Percentiles rank a stretch among this genome's conserved stretches.
These are phyloP conservation scores for Caradrina clavipalpis DNA, from an alignment of 2,888 invertebrate genomes.

Conservation along the genomic window DNA sequence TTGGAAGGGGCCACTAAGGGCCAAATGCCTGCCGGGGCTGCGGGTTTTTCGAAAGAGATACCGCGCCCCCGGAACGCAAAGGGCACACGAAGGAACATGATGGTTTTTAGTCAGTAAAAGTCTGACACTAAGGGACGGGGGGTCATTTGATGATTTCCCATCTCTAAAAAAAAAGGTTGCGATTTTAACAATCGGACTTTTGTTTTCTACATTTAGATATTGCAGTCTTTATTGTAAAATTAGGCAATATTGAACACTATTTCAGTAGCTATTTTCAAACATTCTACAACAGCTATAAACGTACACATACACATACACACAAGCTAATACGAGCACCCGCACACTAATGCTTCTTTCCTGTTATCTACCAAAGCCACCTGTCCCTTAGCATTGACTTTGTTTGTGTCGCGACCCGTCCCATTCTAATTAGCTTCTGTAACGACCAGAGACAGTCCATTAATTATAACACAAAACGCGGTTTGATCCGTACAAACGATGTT, in stretches of 20 bases:
- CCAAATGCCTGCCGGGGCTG: too few relatives aligned
- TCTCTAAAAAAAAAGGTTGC: too few relatives aligned
- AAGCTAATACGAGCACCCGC: slow-evolving; percentile 44
- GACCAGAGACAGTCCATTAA: slow-evolving; percentile 83
- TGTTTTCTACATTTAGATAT: too few relatives aligned
- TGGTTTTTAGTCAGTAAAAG: too few relatives aligned
- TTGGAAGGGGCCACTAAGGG: too few relatives aligned
- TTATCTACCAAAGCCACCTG: slow-evolving; percentile 78
- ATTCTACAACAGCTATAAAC: slow-evolving; percentile 9
- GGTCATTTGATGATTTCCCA: too few relatives aligned
- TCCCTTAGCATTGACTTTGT: slow-evolving; percentile 79
- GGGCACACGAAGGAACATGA: too few relatives aligned
- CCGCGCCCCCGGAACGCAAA: too few relatives aligned
- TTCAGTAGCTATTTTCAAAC: background rate
- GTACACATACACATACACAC: slow-evolving; percentile 21
- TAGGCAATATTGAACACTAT: background rate
- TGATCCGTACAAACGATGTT: slow-evolving; percentile 75
- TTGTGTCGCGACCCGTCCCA: slow-evolving; percentile 70
- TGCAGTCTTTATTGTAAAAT: background rate
- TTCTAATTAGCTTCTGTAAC: slow-evolving; percentile 83
- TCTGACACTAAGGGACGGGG: too few relatives aligned
- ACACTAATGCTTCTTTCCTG: slow-evolving; percentile 57
- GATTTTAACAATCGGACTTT: background rate
- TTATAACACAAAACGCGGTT: slow-evolving; percentile 80
- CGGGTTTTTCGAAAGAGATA: too few relatives aligned